These are phyloP conservation scores for Centropyge bicolor DNA, from an alignment of 2,797 vertebrate genomes.

Conservation along the genomic window DNA sequence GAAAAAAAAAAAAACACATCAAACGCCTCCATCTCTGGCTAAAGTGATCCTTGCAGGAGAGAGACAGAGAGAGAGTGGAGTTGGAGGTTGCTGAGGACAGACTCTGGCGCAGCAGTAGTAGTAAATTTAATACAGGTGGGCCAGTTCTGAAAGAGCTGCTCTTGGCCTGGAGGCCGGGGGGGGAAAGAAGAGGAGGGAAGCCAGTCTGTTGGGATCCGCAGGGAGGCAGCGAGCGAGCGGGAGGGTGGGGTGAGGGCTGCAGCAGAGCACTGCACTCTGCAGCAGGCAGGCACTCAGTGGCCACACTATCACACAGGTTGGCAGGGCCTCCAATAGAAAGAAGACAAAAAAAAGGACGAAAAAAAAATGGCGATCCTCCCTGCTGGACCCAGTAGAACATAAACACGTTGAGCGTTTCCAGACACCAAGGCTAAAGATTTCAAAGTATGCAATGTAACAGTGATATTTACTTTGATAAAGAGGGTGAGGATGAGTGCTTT, in stretches of 20 bases:
- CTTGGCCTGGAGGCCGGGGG: slow-evolving; percentile 66
- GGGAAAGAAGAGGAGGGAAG: slow-evolving; percentile 59
- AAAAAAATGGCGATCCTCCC: slow-evolving; percentile 64
- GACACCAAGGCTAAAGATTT: slow-evolving; percentile 83
- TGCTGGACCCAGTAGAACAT: slow-evolving; percentile 73
- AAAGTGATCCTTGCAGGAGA: slow-evolving; percentile 87
- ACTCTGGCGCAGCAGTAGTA: slow-evolving; percentile 85
- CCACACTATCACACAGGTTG: slow-evolving; percentile 85
- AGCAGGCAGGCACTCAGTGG: slow-evolving; percentile 89
- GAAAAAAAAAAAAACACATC: slow-evolving; percentile 45
- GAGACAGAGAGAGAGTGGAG: slow-evolving; percentile 63
- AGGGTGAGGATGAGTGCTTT: slow-evolving; percentile 55
- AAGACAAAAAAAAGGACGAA: slow-evolving; percentile 30
- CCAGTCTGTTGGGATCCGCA: slow-evolving; percentile 73
- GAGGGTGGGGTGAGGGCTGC: slow-evolving; percentile 64
- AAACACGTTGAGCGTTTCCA: slow-evolving; percentile 68
- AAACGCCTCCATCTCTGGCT: slow-evolving; percentile 80
- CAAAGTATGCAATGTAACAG: slow-evolving; percentile 84
- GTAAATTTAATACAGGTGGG: slow-evolving; percentile 75
- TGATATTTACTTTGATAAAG: slow-evolving; percentile 84
- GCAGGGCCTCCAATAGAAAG: slow-evolving; percentile 76
- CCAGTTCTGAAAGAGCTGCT: slow-evolving; percentile 84
- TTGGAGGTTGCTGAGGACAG: slow-evolving; percentile 79
- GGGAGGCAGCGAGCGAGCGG: slow-evolving; percentile 63
- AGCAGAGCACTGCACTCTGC: slow-evolving; percentile 79